Evolutionary conservation across 2,797 vertebrate species (phyloP).

Genomic region (Pristis pectinata): DNA sequence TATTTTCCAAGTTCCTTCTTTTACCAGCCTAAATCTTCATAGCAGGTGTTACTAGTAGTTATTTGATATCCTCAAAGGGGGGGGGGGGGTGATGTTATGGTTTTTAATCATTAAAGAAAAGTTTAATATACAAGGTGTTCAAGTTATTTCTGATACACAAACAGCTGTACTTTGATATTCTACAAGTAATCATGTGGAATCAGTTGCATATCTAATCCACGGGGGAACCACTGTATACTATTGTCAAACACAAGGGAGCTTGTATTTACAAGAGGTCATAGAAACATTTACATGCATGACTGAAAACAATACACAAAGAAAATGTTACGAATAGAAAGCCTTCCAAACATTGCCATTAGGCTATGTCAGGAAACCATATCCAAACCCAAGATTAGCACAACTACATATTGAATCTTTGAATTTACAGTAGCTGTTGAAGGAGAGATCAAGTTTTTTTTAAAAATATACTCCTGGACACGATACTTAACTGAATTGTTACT

Average conservation of each 20-base stretch:
- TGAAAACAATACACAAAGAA: constrained; percentile 4
- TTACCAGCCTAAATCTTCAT: not conserved
- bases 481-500: not conserved
- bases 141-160: not conserved
- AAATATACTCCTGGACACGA: not conserved
- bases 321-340: not conserved
- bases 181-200: not conserved
- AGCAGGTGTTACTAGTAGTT: not conserved
- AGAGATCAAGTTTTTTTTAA: not conserved
- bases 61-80: not conserved
- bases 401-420: not conserved
- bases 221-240: not conserved
- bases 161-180: not conserved
- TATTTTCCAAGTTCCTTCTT: not conserved
- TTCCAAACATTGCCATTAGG: not conserved
- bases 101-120: not conserved
- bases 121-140: not conserved
- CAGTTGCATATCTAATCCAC: not conserved
- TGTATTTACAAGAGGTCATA: not conserved
- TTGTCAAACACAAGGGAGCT: not conserved
- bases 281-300: constrained; percentile 14
- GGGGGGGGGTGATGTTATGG: not conserved
- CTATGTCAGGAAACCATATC: not conserved
- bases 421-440: not conserved
- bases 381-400: not conserved